phyloP scores from a whole-genome alignment of 2,888 invertebrate genomes.

The Drosophila acutilabella region DNA sequence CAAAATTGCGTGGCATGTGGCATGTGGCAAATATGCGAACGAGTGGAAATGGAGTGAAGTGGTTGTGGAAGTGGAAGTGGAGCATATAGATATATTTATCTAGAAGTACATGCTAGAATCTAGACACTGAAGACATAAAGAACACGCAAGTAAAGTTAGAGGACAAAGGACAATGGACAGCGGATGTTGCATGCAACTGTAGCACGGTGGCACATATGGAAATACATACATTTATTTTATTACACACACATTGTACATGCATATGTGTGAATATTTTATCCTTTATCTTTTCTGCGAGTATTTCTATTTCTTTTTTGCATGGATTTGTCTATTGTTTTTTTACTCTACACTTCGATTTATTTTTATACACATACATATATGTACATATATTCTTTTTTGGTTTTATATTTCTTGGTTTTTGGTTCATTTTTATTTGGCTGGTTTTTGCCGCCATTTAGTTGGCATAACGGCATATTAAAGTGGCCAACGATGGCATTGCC shows the following conservation, averaged over 20 bases:
- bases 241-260: conserved; percentile 11
- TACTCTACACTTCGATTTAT: conserved; percentile 10
- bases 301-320: neutral
- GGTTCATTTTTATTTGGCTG: conserved; percentile 28
- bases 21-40: conserved; percentile 38
- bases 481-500: conserved; percentile 43
- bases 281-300: conserved; percentile 14
- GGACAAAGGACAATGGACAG: conserved; percentile 25
- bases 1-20: conserved; percentile 30
- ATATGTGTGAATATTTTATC: conserved; percentile 47
- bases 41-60: conserved; percentile 23
- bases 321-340: conserved; percentile 22
- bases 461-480: conserved; percentile 58
- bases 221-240: conserved; percentile 35
- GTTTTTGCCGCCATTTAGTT: conserved; percentile 40
- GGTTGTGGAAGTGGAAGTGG: neutral
- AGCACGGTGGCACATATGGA: conserved; percentile 53
- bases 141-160: conserved; percentile 29
- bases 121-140: conserved; percentile 43
- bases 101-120: conserved; percentile 62
- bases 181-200: conserved; percentile 32
- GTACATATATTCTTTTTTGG: neutral
- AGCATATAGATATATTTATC: conserved; percentile 60
- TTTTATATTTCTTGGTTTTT: conserved; percentile 9
- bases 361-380: neutral